These are phyloP conservation scores for Plectropomus leopardus DNA, from an alignment of 2,113 vertebrate species.

Conservation along the genomic window DNA sequence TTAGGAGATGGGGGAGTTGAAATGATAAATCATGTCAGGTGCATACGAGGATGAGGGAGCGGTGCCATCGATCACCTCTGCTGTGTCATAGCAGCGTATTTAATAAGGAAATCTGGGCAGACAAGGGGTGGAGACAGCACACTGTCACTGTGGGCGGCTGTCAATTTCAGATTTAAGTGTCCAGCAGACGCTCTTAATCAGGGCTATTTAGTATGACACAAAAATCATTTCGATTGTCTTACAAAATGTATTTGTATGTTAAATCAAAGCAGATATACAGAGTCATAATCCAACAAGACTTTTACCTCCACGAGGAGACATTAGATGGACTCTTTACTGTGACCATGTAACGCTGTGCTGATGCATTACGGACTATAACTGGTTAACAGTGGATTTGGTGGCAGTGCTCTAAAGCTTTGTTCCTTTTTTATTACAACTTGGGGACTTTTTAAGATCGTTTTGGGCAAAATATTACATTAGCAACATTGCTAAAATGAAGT, in stretches of 20 bases:
- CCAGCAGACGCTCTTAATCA: not conserved
- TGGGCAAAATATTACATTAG: not conserved
- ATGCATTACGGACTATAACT: not conserved
- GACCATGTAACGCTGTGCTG: not conserved
- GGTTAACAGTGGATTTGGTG: not conserved
- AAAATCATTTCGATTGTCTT: not conserved
- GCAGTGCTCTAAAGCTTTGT: not conserved
- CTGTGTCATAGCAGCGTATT: slow-evolving; percentile 40
- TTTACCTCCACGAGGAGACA: not conserved
- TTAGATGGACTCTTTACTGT: not conserved
- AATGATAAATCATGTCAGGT: slow-evolving; percentile 54
- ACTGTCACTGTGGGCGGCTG: slow-evolving; percentile 35
- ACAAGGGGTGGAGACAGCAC: slow-evolving; percentile 33
- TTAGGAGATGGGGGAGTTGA: not conserved
- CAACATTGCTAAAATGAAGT: not conserved
- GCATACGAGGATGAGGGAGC: slow-evolving; percentile 26
- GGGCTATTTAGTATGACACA: not conserved
- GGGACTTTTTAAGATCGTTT: not conserved
- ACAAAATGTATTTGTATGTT: not conserved
- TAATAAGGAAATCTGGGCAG: slow-evolving; percentile 66
- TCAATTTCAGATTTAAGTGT: slow-evolving; percentile 37
- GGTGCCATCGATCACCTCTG: slow-evolving; percentile 53
- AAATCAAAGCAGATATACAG: not conserved
- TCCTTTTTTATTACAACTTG: not conserved
- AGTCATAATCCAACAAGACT: too few relatives aligned